These are phyloP conservation scores for Periophthalmodon schlosseri DNA, from an alignment of 2,113 vertebrate species.

Conservation along the genomic window DNA sequence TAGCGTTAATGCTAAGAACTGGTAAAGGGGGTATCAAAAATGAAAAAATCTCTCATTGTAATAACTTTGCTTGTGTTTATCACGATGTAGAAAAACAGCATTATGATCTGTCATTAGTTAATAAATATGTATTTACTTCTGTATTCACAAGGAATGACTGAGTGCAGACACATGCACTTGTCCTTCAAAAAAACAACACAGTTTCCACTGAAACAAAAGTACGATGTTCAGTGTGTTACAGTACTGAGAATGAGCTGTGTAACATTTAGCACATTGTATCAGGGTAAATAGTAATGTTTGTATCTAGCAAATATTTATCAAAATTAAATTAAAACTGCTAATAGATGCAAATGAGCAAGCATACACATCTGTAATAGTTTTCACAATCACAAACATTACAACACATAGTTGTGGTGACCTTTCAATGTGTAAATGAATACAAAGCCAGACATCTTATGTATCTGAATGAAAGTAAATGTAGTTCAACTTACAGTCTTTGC, in stretches of 20 bases:
- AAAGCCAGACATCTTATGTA: conserved; percentile 14
- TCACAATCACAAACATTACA: conserved; percentile 8
- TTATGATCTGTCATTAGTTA: background rate
- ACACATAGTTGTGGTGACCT: conserved; percentile 17
- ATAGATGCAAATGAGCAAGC: conserved; percentile 14
- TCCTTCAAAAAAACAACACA: background rate
- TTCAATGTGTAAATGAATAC: conserved; percentile 40
- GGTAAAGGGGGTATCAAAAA: conserved; percentile 19
- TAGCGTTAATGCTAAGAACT: background rate
- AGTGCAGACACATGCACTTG: conserved; percentile 6
- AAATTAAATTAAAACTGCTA: conserved; percentile 14
- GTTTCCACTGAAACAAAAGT: background rate
- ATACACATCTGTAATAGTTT: conserved; percentile 3
- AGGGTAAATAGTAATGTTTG: background rate
- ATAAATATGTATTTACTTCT: conserved; percentile 7
- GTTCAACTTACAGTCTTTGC: conserved; percentile 6
- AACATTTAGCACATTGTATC: background rate
- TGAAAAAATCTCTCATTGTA: conserved; percentile 1
- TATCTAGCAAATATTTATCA: background rate
- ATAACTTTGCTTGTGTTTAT: background rate
- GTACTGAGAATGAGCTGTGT: conserved; percentile 9
- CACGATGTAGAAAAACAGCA: background rate
- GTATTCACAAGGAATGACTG: background rate
- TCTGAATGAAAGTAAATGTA: conserved; percentile 28
- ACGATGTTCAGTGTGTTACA: background rate